phyloP scores from a whole-genome alignment of 2,113 vertebrate species.

The Cryptoleucopteryx plumbea region DNA sequence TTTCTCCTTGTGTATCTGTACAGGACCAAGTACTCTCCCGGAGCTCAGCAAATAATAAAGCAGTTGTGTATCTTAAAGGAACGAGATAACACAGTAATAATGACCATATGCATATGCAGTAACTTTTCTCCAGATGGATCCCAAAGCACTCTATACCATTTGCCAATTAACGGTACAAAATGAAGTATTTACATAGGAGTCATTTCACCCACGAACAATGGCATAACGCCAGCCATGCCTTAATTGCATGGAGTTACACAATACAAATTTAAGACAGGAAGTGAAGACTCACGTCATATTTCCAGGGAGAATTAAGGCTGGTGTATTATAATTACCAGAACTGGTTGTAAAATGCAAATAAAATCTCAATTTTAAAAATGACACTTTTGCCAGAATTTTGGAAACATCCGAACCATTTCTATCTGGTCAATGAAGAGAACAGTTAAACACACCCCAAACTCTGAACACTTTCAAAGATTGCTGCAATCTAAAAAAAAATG shows the following conservation, averaged over 20 bases:
- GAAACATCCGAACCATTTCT: neutral
- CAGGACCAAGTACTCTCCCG: neutral
- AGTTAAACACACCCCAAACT: neutral
- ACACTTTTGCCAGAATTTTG: neutral
- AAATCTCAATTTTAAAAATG: neutral
- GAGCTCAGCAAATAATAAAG: slow-evolving; percentile 18
- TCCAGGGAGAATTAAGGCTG: neutral
- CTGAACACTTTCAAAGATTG: neutral
- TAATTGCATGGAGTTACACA: slow-evolving; percentile 54
- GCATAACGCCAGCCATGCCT: slow-evolving; percentile 38
- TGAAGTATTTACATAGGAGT: slow-evolving; percentile 59
- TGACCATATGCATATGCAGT: slow-evolving; percentile 38
- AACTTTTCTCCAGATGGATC: slow-evolving; percentile 65
- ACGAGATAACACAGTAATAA: slow-evolving; percentile 31
- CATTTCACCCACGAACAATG: slow-evolving; percentile 54
- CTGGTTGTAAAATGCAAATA: neutral
- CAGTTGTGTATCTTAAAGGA: slow-evolving; percentile 33
- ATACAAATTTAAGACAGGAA: slow-evolving; percentile 51
- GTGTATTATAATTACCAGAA: neutral
- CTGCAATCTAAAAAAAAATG: neutral
- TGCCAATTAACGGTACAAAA: slow-evolving; percentile 60
- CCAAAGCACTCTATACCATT: slow-evolving; percentile 48
- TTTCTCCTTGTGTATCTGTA: neutral
- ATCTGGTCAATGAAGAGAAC: neutral
- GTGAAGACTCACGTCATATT: slow-evolving; percentile 26